A percentile compares a stretch with the other conserved stretches of the same genome.
These are phyloP conservation scores for Budorcas taxicolor DNA, from an alignment of 2,113 vertebrate species.

Conservation along the genomic window DNA sequence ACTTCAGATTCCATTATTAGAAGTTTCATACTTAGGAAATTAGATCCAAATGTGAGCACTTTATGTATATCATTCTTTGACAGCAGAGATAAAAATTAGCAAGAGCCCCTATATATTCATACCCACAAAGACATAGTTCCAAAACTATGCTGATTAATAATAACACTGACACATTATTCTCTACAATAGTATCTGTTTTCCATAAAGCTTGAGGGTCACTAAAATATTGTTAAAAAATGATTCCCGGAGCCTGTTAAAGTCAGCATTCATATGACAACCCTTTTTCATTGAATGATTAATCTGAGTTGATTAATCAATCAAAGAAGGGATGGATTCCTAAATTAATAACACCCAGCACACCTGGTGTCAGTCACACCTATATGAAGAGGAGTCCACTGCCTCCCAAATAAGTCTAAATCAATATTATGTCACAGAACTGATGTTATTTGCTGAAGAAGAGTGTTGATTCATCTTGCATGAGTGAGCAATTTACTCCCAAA, in stretches of 20 bases:
- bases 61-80: not conserved
- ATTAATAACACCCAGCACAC: not conserved
- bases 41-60: not conserved
- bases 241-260: not conserved
- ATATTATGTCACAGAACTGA: not conserved
- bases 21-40: slow-evolving; percentile 27
- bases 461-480: not conserved
- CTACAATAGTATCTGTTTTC: not conserved
- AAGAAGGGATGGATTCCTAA: not conserved
- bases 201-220: not conserved
- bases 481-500: not conserved
- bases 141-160: not conserved
- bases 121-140: not conserved
- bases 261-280: not conserved
- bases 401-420: not conserved
- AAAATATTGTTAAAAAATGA: not conserved
- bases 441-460: not conserved
- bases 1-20: not conserved
- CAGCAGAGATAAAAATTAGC: not conserved
- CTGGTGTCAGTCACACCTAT: not conserved
- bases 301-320: not conserved
- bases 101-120: not conserved
- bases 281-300: not conserved
- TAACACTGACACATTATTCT: not conserved
- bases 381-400: not conserved